Percentiles rank a stretch among this genome's conserved stretches.
These are phyloP conservation scores for Heloderma charlesbogerti DNA, from an alignment of 2,113 vertebrate genomes.

Conservation along the genomic window DNA sequence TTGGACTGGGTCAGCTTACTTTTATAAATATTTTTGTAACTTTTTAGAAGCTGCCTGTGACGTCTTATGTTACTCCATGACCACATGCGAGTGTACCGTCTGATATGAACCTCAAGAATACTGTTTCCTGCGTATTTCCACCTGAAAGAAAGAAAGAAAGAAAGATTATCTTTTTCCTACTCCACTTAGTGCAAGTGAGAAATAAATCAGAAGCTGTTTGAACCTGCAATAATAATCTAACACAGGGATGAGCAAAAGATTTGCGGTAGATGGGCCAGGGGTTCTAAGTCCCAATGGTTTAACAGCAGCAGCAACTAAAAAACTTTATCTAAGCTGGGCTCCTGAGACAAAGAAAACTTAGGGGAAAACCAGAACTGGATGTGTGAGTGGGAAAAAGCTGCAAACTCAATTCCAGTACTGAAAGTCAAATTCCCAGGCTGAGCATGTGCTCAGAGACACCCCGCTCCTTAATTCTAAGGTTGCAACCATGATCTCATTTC, in stretches of 20 bases:
- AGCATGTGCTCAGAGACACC: neutral
- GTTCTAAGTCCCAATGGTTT: neutral
- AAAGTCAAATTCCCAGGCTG: neutral
- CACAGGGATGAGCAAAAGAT: neutral
- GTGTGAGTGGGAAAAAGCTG: neutral
- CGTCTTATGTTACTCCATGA: slow-evolving; percentile 87
- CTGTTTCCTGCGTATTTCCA: slow-evolving; percentile 90
- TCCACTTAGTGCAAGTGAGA: neutral
- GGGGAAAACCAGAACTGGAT: neutral
- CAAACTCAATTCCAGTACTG: neutral
- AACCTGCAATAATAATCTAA: neutral
- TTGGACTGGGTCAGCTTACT: slow-evolving; percentile 87
- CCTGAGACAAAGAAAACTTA: neutral
- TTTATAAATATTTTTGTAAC: slow-evolving; percentile 88
- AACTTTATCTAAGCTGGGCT: neutral
- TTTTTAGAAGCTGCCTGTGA: slow-evolving; percentile 86
- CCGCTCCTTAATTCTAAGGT: no score
- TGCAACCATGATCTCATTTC: neutral
- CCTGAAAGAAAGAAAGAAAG: slow-evolving; percentile 80
- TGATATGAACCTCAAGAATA: slow-evolving; percentile 90
- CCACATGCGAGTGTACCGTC: slow-evolving; percentile 85
- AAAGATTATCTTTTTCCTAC: neutral
- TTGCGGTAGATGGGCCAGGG: neutral
- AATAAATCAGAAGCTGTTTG: neutral
- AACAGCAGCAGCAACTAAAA: neutral